Evolutionary conservation across 2,113 vertebrate species (phyloP), one percentile per base, ranked within the genome.

Genomic region (Hassar affinis): DNA sequence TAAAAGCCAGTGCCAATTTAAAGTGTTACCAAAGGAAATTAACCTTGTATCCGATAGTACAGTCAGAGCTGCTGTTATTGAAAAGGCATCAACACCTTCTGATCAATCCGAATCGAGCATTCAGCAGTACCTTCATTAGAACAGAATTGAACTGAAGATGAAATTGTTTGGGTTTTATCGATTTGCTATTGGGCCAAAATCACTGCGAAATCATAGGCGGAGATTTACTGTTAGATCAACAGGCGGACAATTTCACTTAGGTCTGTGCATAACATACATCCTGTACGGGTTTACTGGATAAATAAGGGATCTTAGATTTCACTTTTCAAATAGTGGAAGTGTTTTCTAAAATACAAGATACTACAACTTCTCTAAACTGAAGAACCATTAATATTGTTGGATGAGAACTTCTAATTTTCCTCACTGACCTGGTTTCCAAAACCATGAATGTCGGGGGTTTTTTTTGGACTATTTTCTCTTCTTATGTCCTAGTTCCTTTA

Each of bases 141-240:
- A 22, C 11, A 51, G 59, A 22, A 42, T n/a, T 27, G 42, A 42
- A 49, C 22, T 15, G 25, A 17, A 47, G 42, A 66, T 3, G 2
- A 3, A 42, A 42, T 7, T 49, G 45, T 47, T 66, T 35, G 5
- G 25, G 47, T 25, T 80, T 51, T 14, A 80, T 66, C 22, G 42
- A 64, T 80, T 79, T 79, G 12, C 14, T 62, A 6, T 51, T 35
- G 52, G 42, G 18, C 52, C 47, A 68, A 15, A 79, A 79, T 25
- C 17, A 51, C 27, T 8, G 59, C 33, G n/a, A 35, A 33, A 33
- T 59, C 22, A 57, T 35, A 6, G 20, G 20, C 12, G 15, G 4
- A 1, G 51, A 30, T 33, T 77, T 35, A 38, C 75, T 38, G 54
- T 35, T 57, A 59, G 30, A 57, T 45, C 25, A 4, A 35, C 22